Evolutionary conservation across 2,797 vertebrate genomes (phyloP).

Genomic region (Diglossa cyanea): DNA sequence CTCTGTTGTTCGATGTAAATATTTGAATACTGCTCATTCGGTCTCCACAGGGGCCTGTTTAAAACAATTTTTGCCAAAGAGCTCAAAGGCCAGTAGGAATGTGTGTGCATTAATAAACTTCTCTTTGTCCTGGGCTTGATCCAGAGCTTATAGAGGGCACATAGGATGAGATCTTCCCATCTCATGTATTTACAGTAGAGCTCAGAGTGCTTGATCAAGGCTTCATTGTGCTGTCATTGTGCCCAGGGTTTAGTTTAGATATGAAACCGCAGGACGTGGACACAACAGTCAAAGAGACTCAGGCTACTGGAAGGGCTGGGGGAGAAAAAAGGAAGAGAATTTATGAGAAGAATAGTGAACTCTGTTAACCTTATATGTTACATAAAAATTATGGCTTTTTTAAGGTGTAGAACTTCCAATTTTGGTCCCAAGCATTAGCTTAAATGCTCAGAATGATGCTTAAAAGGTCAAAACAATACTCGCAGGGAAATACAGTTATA

Average conservation of each 20-base stretch:
- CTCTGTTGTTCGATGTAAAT: constrained; percentile 50
- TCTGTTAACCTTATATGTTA: neutral
- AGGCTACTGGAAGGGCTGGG: neutral
- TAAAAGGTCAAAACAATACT: neutral
- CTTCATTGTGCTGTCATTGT: constrained; percentile 39
- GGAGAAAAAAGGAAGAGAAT: neutral
- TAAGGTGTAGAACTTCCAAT: neutral
- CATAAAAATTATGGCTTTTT: neutral
- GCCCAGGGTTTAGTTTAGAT: constrained; percentile 9
- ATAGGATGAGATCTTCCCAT: constrained; percentile 48
- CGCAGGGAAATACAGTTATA: neutral
- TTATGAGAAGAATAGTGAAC: neutral
- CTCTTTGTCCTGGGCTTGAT: constrained; percentile 46
- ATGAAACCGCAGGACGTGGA: neutral
- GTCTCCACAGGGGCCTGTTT: neutral
- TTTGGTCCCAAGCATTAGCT: neutral
- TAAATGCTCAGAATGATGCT: neutral
- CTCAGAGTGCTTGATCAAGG: constrained; percentile 32
- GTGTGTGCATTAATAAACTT: constrained; percentile 51
- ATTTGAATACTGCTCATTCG: constrained; percentile 43
- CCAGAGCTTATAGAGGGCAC: constrained; percentile 51
- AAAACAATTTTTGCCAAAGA: constrained; percentile 42
- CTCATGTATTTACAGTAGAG: constrained; percentile 47
- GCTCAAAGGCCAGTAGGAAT: constrained; percentile 44
- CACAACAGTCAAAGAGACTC: neutral